Conservation (phyloP, 2,113 vertebrate species). For the Erythrolamprus reginae region DNA sequence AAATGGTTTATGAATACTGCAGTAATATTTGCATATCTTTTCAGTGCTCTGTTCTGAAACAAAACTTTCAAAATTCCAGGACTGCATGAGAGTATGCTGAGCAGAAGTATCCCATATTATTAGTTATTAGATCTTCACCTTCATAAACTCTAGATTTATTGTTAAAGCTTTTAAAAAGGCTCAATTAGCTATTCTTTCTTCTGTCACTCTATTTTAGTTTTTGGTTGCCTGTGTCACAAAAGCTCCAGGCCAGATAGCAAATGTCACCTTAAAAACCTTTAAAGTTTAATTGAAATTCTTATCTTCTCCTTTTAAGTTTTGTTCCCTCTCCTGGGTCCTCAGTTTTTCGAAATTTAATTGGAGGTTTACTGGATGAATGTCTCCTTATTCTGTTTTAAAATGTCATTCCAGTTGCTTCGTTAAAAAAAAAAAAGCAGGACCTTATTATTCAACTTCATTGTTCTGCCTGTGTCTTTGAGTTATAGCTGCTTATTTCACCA, state of each 20-base stretch:
- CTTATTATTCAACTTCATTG: neutral
- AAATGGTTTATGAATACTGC: neutral
- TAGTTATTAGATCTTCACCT: constrained; percentile 17
- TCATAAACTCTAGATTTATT: neutral
- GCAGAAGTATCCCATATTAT: neutral
- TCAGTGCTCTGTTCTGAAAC: neutral
- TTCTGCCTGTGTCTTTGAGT: neutral
- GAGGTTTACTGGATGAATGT: constrained; percentile 19
- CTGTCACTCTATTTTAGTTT: neutral
- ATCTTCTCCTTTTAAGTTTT: neutral
- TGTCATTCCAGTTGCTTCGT: neutral
- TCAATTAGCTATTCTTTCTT: neutral
- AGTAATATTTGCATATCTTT: neutral
- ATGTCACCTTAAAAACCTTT: neutral
- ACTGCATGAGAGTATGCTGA: neutral
- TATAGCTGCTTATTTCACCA: constrained; percentile 6
- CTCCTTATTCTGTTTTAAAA: constrained; percentile 1
- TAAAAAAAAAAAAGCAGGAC: neutral
- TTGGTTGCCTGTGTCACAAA: constrained; percentile 8
- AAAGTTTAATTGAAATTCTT: constrained; percentile 11
- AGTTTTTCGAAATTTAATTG: neutral
- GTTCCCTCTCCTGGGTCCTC: constrained; percentile 3
- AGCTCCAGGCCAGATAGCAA: constrained; percentile 1
- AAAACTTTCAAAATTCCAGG: neutral
- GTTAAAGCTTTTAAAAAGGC: neutral